Conservation (phyloP, 2,888 invertebrate species). For the Ennomos quercinarius region DNA sequence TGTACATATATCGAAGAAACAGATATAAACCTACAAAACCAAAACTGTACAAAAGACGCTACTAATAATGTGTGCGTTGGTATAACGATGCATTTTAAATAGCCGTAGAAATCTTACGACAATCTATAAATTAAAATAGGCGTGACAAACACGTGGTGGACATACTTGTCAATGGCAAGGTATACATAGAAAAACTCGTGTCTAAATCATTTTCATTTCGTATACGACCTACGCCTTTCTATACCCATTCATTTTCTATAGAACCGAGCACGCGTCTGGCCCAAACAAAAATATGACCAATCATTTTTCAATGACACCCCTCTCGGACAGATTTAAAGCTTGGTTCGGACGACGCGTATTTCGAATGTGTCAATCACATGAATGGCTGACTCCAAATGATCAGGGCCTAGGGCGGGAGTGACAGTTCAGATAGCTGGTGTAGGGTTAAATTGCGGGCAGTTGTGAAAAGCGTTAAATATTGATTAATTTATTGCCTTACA, state of each 20-base stretch:
- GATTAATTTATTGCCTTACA: conserved; percentile 28
- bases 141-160: no score
- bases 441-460: conserved; percentile 30
- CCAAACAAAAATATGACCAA: conserved; percentile 51
- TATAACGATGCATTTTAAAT: no score
- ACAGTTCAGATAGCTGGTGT: conserved; percentile 38
- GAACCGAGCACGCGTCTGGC: conserved; percentile 22
- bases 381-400: conserved; percentile 63
- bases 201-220: conserved; percentile 24
- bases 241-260: conserved; percentile 16
- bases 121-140: no score
- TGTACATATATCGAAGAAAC: no score
- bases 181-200: conserved; percentile 16
- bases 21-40: no score
- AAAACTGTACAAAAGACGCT: no score
- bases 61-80: no score
- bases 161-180: no score
- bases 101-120: no score
- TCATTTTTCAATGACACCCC: conserved; percentile 72
- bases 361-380: conserved; percentile 71
- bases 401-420: conserved; percentile 54
- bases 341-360: conserved; percentile 64
- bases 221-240: conserved; percentile 18
- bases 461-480: conserved; percentile 31
- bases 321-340: conserved; percentile 63